Base-by-base conservation (phyloP, 2,797 vertebrate genomes). In the Delichon dasypus region DNA sequence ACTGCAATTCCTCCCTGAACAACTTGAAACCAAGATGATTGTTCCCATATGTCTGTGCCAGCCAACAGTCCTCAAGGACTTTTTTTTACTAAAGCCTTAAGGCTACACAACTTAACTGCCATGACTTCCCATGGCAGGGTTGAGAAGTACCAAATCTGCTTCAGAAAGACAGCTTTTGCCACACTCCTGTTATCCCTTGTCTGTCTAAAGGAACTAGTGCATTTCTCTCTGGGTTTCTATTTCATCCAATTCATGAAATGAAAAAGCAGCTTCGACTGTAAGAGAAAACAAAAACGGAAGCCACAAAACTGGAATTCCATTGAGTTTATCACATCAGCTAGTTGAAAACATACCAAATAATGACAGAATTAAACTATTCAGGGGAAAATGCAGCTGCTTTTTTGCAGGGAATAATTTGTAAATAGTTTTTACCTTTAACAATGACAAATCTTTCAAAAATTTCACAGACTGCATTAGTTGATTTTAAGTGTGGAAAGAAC, bases 1-100 rank as follows among this genome's bases (percentile, higher is more conserved):
- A 78, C 76, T 91, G 84, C 87, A 95, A 88, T 91, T 97, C 83
- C 74, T 97, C 83, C 86, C 81, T 50, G 72, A 96, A 93, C 87
- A 90, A 88, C 36, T 74, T 45, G 89, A 96, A 96, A 82, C 29
- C 23, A 61, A 89, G 80, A 83, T 97, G 97, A 98, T 97, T 97
- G 87, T 54, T 97, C 88, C 96, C 96, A 97, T 61, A 96, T 97
- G 97, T 95, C 88, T 89, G 54, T 94, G 95, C 93, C 88, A 96
- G 74, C 58, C 71, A 23, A 53, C 1, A 2, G 65, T 70, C 85
- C 88, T 81, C 89, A 92, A 85, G 75, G 74, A 81, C 34, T 94
- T 95, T 89, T 55, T 80, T 68, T 84, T 76, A 90, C 47, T 73
- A 54, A 40, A 81, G 74, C 83, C 91, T 95, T 76, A 79, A 84